Base-by-base conservation (phyloP, 2,888 invertebrate genomes). In the Aleiodes testaceus region DNA sequence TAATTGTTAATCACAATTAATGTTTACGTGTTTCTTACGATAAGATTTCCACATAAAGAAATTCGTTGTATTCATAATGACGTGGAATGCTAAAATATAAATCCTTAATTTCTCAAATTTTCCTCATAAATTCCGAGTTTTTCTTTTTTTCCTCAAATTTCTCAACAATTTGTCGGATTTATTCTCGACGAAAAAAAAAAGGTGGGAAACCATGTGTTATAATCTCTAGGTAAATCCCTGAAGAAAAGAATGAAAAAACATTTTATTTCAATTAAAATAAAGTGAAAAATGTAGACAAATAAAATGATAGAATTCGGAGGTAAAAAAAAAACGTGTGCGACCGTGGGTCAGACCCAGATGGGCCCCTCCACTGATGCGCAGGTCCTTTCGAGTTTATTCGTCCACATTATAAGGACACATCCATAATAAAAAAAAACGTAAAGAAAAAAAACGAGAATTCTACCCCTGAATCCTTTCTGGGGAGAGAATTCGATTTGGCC, bases 361-460 rank as follows among this genome's bases (percentile, higher is more conserved):
- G 22, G 69, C 59, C 26, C 55, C 70, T 50, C 80, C 72, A 36
- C 9, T 36, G 36, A 36, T 36, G 36, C 72, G 84, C 85, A 85
- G 85, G 85, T 85, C 83, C 81, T 85, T 85, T 86, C 79, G 84
- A 81, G 83, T 82, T 84, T 83, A 85, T 83, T 86, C 86, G 85
- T 79, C 85, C 85, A 85, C 67, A 36, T 20, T 66, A 55, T 14
- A 49, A 36, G 36, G 65, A 65, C 22, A 26, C 16, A 66, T 66
- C n/a, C 9, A 45, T 3, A 5, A 79, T 79, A 79, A 81, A 77
- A 85, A 85, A 83, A 86, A 85, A 55, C 59, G 26, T 26, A 50
- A 61, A 59, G 26, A 71, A 61, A 49, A 63, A 67, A 52, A 50
- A n/a, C n/a, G 69, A 42, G 52, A 36, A 44, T 42, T 50, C 61